Conservation (phyloP, 2,888 invertebrate species). For the Azorinus chamasolen region DNA sequence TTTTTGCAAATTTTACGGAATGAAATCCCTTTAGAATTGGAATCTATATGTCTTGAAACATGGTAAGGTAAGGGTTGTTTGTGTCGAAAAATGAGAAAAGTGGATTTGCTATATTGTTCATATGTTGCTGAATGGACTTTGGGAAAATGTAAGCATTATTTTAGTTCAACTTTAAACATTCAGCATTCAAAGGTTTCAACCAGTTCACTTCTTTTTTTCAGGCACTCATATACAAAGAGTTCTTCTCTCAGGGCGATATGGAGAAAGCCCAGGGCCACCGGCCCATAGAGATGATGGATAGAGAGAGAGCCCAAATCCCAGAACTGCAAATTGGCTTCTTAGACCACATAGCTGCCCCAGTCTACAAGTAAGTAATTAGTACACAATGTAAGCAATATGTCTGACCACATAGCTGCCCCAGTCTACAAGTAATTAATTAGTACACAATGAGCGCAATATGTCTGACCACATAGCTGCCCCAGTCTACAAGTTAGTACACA, state of each 20-base stretch:
- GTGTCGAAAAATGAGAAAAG: no score
- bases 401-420: slow-evolving; percentile 88
- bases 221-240: slow-evolving; percentile 93
- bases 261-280: slow-evolving; percentile 92
- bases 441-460: no score
- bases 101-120: no score
- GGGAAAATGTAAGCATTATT: no score
- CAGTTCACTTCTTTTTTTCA: slow-evolving; percentile 81
- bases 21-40: no score
- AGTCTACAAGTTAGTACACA: slow-evolving; percentile 87
- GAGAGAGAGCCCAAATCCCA: slow-evolving; percentile 93
- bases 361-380: slow-evolving; percentile 87
- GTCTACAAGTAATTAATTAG: slow-evolving; percentile 87
- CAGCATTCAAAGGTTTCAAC: no score
- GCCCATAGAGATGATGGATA: slow-evolving; percentile 93
- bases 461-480: slow-evolving; percentile 88
- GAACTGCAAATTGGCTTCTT: slow-evolving; percentile 93
- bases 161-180: no score
- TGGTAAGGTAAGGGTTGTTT: no score
- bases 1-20: no score
- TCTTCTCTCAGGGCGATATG: slow-evolving; percentile 94
- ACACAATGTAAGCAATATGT: no score
- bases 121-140: no score
- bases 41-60: no score
- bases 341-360: slow-evolving; percentile 88